A percentile compares a stretch with the other conserved stretches of the same genome.
Conservation (phyloP, 2,797 vertebrate species). For the Tadarida brasiliensis region DNA sequence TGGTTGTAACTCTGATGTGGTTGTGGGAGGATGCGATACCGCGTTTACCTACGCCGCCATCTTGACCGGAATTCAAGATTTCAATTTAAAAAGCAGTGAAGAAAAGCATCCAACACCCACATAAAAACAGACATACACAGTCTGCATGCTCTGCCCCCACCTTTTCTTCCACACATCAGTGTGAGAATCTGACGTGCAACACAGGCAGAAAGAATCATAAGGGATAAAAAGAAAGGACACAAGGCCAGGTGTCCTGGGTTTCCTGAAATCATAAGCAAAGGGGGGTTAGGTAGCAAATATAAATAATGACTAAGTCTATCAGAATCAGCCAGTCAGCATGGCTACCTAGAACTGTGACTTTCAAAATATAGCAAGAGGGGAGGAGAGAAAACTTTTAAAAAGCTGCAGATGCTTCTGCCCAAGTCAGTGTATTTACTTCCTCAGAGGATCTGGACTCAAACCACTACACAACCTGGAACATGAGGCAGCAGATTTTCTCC, state of each 20-base stretch:
- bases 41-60: no score
- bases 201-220: background rate
- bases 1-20: no score
- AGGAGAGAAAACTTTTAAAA: background rate
- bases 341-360: conserved; percentile 5
- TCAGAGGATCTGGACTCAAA: background rate
- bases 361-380: background rate
- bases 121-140: background rate
- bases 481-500: background rate
- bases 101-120: conserved; percentile 9
- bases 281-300: background rate
- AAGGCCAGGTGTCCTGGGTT: background rate
- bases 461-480: background rate
- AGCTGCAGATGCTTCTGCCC: background rate
- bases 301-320: background rate
- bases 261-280: conserved; percentile 1
- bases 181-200: background rate
- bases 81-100: conserved; percentile 30
- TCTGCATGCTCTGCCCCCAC: background rate
- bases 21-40: no score
- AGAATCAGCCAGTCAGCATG: background rate
- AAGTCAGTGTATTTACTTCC: background rate
- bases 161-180: background rate
- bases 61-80: no score
- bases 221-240: background rate